phyloP scores from a whole-genome alignment of 2,113 vertebrate genomes.

The Eulemur macaco region DNA sequence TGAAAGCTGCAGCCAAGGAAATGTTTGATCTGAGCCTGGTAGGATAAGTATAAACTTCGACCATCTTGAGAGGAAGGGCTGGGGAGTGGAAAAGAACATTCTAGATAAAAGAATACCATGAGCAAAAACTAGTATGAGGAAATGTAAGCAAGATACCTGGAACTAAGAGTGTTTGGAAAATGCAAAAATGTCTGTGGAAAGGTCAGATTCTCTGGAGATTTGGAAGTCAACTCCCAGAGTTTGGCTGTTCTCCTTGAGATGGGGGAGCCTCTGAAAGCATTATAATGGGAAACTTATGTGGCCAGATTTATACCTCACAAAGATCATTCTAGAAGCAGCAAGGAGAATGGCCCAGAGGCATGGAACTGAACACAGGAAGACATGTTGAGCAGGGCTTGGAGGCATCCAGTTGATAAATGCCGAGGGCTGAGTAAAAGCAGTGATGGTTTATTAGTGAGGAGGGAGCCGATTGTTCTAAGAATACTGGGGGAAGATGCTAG shows the following conservation, averaged over 20 bases:
- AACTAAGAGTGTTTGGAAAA: background rate
- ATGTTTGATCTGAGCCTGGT: background rate
- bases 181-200: background rate
- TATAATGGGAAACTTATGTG: background rate
- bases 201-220: background rate
- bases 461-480: background rate
- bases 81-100: background rate
- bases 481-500: background rate
- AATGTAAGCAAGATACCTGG: background rate
- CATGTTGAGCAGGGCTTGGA: background rate
- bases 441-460: background rate
- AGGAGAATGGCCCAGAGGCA: background rate
- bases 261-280: background rate
- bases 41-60: background rate
- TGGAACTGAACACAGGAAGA: background rate
- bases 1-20: background rate
- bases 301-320: background rate
- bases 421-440: background rate
- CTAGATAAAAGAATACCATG: background rate
- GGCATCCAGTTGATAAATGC: background rate
- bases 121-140: background rate
- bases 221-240: background rate
- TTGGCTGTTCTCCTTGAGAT: background rate
- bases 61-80: background rate
- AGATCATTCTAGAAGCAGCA: background rate